Evolutionary conservation across 2,113 vertebrate species (phyloP).

Genomic region (Ahaetulla prasina): DNA sequence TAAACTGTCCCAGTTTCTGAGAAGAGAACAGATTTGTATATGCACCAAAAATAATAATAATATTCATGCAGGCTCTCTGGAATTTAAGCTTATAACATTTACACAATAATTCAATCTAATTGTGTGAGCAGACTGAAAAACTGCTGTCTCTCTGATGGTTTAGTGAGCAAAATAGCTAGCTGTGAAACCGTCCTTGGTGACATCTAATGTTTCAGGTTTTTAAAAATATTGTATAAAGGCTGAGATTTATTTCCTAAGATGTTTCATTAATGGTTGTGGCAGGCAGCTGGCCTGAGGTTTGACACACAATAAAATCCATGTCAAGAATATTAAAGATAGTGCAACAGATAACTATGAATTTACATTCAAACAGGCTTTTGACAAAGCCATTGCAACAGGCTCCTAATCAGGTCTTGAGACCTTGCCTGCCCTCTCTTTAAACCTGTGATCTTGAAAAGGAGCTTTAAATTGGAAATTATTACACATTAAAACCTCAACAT

Average conservation of each 20-base stretch:
- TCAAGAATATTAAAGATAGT: slow-evolving; percentile 91
- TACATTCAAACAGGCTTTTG: slow-evolving; percentile 96
- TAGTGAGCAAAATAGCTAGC: slow-evolving; percentile 56
- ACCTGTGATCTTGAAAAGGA: slow-evolving; percentile 95
- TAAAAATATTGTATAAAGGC: slow-evolving; percentile 78
- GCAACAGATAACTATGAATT: slow-evolving; percentile 90
- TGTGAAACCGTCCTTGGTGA: slow-evolving; percentile 73
- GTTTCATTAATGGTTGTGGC: slow-evolving; percentile 84
- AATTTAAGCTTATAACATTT: slow-evolving; percentile 61
- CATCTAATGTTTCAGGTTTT: slow-evolving; percentile 80
- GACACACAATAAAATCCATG: slow-evolving; percentile 92
- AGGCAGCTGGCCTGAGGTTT: slow-evolving; percentile 79
- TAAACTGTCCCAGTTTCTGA: slow-evolving; percentile 49
- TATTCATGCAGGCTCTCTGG: slow-evolving; percentile 53
- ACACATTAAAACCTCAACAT: slow-evolving; percentile 98
- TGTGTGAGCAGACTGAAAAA: slow-evolving; percentile 62
- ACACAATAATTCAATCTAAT: slow-evolving; percentile 71
- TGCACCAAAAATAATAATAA: slow-evolving; percentile 38
- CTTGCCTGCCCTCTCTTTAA: slow-evolving; percentile 90
- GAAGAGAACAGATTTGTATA: slow-evolving; percentile 61
- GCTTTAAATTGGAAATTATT: slow-evolving; percentile 99
- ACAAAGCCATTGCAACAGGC: slow-evolving; percentile 95
- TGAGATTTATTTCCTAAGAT: slow-evolving; percentile 85
- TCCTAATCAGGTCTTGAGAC: slow-evolving; percentile 88
- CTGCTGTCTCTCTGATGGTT: slow-evolving; percentile 59